Conservation (phyloP, 2,113 vertebrate species). For the Natator depressus region DNA sequence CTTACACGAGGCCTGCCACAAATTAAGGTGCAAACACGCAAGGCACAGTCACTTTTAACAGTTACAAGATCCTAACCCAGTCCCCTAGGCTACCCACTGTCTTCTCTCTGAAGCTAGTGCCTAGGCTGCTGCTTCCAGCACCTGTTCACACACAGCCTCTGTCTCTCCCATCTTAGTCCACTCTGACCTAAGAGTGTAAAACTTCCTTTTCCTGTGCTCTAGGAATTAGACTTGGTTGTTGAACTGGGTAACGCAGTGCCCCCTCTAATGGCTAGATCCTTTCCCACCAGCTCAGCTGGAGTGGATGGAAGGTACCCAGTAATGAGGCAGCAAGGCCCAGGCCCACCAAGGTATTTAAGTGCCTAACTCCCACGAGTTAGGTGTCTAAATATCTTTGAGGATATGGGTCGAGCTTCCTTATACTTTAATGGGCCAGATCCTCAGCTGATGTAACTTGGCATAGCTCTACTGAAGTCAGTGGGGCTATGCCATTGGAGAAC, state of each 20-base stretch:
- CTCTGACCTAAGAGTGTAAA: background rate
- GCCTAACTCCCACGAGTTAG: background rate
- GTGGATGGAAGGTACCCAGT: background rate
- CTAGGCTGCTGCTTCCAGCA: accelerated
- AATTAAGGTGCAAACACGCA: background rate
- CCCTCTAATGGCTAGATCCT: accelerated
- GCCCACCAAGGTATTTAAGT: background rate
- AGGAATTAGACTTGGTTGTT: background rate
- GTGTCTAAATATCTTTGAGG: background rate
- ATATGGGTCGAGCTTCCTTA: background rate
- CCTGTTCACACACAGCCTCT: background rate
- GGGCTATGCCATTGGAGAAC: background rate
- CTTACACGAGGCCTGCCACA: background rate
- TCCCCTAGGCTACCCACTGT: background rate
- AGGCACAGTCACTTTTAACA: background rate
- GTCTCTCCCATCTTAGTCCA: background rate
- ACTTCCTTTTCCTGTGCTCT: background rate
- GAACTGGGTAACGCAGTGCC: background rate
- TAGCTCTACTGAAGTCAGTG: background rate
- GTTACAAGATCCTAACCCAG: background rate
- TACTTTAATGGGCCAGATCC: background rate
- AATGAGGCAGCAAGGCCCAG: background rate
- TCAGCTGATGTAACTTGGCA: background rate
- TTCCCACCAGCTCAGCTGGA: background rate
- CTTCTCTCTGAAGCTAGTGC: background rate